Evolutionary conservation across 1,140 invertebrate genomes (phyloP).

Genomic region (Pogonus chalceus): DNA sequence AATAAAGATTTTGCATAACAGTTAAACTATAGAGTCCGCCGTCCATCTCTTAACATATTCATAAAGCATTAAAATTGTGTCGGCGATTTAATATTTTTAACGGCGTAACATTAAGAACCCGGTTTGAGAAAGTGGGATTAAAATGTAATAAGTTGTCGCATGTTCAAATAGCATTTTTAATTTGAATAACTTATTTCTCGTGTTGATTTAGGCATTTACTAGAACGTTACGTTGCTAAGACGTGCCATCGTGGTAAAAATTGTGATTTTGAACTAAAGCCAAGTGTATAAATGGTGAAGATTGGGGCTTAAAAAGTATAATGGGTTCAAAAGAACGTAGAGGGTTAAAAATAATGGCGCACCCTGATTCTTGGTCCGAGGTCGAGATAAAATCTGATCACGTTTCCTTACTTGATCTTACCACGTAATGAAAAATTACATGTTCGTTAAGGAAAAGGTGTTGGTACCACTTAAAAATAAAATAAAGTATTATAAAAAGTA

Average conservation of each 20-base stretch:
- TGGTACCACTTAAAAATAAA: slow-evolving; percentile 13
- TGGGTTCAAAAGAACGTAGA: slow-evolving; percentile 29
- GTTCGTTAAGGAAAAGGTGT: slow-evolving; percentile 27
- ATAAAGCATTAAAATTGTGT: slow-evolving; percentile 17
- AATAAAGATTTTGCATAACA: too few species aligned
- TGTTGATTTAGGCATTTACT: slow-evolving; percentile 50
- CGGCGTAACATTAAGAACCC: slow-evolving; percentile 27
- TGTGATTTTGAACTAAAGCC: slow-evolving; percentile 51
- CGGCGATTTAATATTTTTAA: slow-evolving; percentile 34
- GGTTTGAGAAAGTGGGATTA: slow-evolving; percentile 33
- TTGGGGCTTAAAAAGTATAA: slow-evolving; percentile 56
- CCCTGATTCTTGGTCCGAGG: too few species aligned
- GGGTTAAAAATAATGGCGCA: slow-evolving; percentile 13
- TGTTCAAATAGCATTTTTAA: slow-evolving; percentile 53
- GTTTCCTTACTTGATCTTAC: slow-evolving; percentile 39
- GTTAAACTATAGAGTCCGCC: too few species aligned
- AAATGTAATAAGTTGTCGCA: slow-evolving; percentile 35
- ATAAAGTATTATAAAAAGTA: slow-evolving; percentile 8
- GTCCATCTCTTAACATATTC: too few species aligned
- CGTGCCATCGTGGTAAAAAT: slow-evolving; percentile 52
- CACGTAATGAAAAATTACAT: slow-evolving; percentile 49
- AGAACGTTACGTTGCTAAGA: slow-evolving; percentile 42
- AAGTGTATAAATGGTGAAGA: slow-evolving; percentile 53
- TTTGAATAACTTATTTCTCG: slow-evolving; percentile 54
- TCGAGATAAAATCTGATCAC: slow-evolving; percentile 32